Evolutionary conservation across 2,113 vertebrate species (phyloP).

Genomic region (Pelecanus crispus): DNA sequence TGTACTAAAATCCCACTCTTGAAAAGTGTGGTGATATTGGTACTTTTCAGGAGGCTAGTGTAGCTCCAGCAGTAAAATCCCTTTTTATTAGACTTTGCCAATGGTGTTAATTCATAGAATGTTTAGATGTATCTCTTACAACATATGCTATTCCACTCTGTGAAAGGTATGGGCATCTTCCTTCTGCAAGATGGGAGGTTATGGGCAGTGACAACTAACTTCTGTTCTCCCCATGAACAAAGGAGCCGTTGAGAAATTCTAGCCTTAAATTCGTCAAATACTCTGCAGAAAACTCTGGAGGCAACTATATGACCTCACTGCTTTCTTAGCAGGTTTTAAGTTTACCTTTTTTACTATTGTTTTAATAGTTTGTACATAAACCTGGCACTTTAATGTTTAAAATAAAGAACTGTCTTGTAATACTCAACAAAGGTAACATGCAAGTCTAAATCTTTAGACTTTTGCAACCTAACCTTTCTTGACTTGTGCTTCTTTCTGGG

Average conservation of each 20-base stretch:
- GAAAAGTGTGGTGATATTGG: neutral
- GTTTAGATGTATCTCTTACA: neutral
- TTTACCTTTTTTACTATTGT: conserved; percentile 59
- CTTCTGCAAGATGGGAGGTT: neutral
- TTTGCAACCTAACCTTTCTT: neutral
- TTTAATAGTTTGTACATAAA: conserved; percentile 66
- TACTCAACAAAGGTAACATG: neutral
- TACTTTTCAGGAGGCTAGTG: neutral
- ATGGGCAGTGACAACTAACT: neutral
- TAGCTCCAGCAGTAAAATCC: conserved; percentile 27
- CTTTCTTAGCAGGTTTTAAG: conserved; percentile 50
- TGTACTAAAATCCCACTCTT: conserved; percentile 3
- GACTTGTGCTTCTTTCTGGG: neutral
- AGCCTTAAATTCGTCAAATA: neutral
- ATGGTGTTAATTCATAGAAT: neutral
- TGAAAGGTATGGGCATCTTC: neutral
- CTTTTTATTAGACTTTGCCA: neutral
- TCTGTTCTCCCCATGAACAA: neutral
- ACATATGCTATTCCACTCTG: neutral
- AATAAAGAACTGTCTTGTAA: neutral
- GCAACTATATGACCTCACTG: conserved; percentile 4
- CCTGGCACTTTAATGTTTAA: conserved; percentile 70
- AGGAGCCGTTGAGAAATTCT: neutral
- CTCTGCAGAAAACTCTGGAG: neutral
- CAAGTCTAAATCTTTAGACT: neutral